A percentile compares a stretch with the other conserved stretches of the same genome.
These are phyloP conservation scores for Phrynosoma platyrhinos DNA, from an alignment of 2,113 vertebrate genomes.

Conservation along the genomic window DNA sequence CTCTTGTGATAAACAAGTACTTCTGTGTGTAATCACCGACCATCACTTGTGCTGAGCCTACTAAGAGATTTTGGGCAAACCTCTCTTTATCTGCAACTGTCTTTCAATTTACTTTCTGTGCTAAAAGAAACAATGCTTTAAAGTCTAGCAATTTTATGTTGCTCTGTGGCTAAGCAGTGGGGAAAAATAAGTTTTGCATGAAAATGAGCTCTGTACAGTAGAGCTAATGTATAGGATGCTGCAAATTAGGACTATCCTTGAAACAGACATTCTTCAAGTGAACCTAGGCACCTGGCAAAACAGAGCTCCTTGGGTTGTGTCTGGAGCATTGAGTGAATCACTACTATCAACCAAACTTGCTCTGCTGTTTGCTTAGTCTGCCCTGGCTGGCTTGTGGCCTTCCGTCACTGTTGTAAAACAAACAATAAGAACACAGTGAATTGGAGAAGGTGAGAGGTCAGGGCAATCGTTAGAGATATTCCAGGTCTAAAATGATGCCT, in stretches of 20 bases:
- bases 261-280: neutral
- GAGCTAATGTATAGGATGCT: neutral
- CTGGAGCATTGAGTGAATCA: neutral
- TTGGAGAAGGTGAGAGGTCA: neutral
- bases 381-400: neutral
- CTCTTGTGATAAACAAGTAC: neutral
- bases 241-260: neutral
- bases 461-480: neutral
- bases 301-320: neutral
- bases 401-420: conserved; percentile 1
- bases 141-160: neutral
- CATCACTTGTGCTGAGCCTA: neutral
- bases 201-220: neutral
- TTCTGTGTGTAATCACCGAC: neutral
- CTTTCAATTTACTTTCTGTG: neutral
- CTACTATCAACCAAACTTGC: neutral
- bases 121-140: neutral
- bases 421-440: neutral
- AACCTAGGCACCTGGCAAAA: conserved; percentile 2
- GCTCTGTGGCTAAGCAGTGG: neutral
- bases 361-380: neutral
- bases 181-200: neutral
- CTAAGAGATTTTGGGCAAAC: neutral
- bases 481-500: neutral
- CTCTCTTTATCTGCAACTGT: neutral